A percentile compares a stretch with the other conserved stretches of the same genome.
Conservation (phyloP, 2,113 vertebrate genomes). For the Passer domesticus region DNA sequence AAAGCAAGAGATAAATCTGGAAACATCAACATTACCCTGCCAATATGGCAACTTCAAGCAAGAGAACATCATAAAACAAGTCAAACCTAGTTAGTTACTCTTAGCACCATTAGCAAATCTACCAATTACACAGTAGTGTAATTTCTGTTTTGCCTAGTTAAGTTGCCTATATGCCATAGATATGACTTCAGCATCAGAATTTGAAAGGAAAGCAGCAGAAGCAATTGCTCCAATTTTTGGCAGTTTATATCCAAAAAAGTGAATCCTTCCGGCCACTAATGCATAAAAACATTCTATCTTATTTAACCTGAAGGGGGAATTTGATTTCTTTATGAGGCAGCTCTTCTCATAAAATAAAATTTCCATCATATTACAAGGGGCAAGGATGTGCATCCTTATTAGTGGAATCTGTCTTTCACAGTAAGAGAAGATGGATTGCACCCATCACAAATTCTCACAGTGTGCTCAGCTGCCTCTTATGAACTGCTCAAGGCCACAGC, state of each 20-base stretch:
- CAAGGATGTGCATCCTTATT: background rate
- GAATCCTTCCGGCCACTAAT: background rate
- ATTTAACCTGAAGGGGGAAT: background rate
- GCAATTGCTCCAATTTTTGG: background rate
- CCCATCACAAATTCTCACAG: background rate
- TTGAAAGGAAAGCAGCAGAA: background rate
- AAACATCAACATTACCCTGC: conserved; percentile 47
- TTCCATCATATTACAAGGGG: background rate
- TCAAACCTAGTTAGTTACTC: background rate
- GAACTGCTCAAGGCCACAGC: background rate
- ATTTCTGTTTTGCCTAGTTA: conserved; percentile 31
- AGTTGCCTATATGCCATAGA: background rate
- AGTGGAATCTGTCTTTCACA: background rate
- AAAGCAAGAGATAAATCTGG: conserved; percentile 66
- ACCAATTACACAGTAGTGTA: background rate
- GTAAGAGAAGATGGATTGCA: background rate
- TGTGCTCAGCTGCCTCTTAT: background rate
- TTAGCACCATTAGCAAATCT: background rate
- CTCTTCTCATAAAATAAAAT: background rate
- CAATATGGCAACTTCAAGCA: conserved; percentile 26
- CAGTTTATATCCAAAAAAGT: background rate
- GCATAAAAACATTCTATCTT: background rate
- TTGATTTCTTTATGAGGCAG: background rate
- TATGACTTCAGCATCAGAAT: background rate
- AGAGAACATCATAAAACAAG: conserved; percentile 46